These are phyloP conservation scores for Myotis daubentonii DNA, from an alignment of 2,797 vertebrate species.

Conservation along the genomic window DNA sequence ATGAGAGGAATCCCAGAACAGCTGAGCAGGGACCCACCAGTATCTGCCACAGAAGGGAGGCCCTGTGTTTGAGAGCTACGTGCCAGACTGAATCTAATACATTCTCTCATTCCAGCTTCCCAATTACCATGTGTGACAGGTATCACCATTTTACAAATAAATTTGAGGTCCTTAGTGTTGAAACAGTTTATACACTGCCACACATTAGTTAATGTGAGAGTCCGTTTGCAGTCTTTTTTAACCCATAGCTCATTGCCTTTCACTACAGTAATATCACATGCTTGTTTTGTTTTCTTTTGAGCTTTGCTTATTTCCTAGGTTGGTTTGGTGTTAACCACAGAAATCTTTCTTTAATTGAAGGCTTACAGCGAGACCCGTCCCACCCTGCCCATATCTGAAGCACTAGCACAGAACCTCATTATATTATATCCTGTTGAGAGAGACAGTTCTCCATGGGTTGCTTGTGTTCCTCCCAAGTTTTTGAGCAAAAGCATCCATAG, in stretches of 20 bases:
- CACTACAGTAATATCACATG: neutral
- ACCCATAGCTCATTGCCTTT: neutral
- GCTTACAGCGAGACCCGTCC: neutral
- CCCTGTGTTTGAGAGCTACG: neutral
- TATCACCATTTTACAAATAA: conserved; percentile 10
- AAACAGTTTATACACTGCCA: neutral
- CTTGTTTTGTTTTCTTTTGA: neutral
- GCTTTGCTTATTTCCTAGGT: neutral
- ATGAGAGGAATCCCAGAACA: neutral
- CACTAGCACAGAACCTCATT: neutral
- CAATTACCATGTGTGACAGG: neutral
- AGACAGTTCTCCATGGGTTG: neutral
- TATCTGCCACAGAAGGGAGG: neutral
- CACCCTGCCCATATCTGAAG: neutral
- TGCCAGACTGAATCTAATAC: neutral
- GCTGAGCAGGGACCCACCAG: too few species aligned
- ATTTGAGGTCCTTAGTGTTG: neutral
- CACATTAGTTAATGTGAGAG: neutral
- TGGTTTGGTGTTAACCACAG: neutral
- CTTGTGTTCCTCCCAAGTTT: neutral
- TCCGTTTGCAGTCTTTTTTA: neutral
- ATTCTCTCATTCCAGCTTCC: neutral
- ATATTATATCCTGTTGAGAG: too few species aligned
- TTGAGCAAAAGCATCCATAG: neutral
- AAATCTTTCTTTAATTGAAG: conserved; percentile 8